A percentile compares a stretch with the other conserved stretches of the same genome.
These are phyloP conservation scores for Trachelus stipa DNA, from an alignment of 2,888 invertebrate species.

Conservation along the genomic window DNA sequence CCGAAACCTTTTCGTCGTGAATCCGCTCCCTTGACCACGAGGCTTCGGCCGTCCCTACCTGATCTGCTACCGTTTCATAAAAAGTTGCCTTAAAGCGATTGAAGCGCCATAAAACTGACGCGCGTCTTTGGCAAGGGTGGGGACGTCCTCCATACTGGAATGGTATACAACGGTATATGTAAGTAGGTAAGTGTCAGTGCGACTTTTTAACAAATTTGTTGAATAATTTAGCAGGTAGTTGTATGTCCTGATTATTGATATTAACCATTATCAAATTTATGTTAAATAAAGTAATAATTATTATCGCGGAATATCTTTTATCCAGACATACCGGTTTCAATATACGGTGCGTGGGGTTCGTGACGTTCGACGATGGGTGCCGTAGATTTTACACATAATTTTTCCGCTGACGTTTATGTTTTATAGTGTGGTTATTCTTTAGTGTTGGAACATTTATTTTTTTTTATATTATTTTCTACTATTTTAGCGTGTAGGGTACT, in stretches of 20 bases:
- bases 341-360: not conserved
- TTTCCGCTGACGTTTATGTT: not conserved
- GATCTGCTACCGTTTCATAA: not conserved
- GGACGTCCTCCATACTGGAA: not conserved
- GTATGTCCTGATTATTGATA: not conserved
- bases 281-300: not conserved
- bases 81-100: not conserved
- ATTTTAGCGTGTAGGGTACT: not conserved
- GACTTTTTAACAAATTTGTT: not conserved
- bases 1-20: too few relatives aligned
- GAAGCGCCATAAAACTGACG: constrained; percentile 1
- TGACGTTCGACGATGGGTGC: not conserved
- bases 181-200: constrained; percentile 3
- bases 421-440: not conserved
- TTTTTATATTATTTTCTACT: not conserved
- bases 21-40: too few relatives aligned
- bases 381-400: not conserved
- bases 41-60: too few relatives aligned
- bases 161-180: not conserved
- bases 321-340: not conserved
- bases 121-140: not conserved
- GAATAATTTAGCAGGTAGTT: not conserved
- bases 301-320: not conserved
- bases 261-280: not conserved
- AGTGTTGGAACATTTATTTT: not conserved